Conservation (phyloP, 2,888 invertebrate species). For the Trichogramma dendrolimi region DNA sequence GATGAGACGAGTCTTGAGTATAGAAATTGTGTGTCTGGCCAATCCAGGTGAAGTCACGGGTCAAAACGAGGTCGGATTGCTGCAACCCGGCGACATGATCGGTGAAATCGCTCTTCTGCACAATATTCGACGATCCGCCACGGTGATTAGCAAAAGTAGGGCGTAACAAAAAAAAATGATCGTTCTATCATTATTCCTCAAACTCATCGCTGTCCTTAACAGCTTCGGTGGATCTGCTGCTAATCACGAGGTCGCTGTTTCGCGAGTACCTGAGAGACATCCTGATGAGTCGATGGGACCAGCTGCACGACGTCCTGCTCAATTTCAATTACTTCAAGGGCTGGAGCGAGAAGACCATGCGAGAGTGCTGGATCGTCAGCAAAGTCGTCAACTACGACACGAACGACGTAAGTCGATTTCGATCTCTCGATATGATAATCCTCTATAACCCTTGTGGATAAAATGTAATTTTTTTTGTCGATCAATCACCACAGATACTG, state of each 20-base stretch:
- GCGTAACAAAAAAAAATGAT: not conserved
- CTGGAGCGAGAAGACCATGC: slow-evolving; percentile 57
- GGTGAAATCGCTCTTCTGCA: slow-evolving; percentile 66
- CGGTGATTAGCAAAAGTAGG: slow-evolving; percentile 55
- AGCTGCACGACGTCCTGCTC: slow-evolving; percentile 59
- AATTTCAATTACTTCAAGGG: slow-evolving; percentile 64
- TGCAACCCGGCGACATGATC: slow-evolving; percentile 62
- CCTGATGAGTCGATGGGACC: slow-evolving; percentile 62
- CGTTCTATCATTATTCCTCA: not conserved
- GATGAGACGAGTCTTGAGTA: not conserved
- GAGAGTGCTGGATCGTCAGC: slow-evolving; percentile 65
- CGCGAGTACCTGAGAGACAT: slow-evolving; percentile 58
- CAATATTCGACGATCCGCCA: slow-evolving; percentile 60
- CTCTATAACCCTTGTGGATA: not conserved
- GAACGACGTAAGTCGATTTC: slow-evolving; percentile 54
- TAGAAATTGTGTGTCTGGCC: not conserved
- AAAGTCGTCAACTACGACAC: slow-evolving; percentile 58
- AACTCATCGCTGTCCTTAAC: slow-evolving; percentile 9
- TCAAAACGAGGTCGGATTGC: slow-evolving; percentile 52
- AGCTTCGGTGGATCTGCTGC: slow-evolving; percentile 63
- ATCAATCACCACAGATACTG: slow-evolving; percentile 35
- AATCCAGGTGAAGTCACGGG: slow-evolving; percentile 34
- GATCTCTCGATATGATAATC: not conserved
- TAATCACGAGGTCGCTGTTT: slow-evolving; percentile 62
- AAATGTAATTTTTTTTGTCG: not conserved